Conservation (phyloP, 1,140 invertebrate species). For the Adoxophyes honmai region DNA sequence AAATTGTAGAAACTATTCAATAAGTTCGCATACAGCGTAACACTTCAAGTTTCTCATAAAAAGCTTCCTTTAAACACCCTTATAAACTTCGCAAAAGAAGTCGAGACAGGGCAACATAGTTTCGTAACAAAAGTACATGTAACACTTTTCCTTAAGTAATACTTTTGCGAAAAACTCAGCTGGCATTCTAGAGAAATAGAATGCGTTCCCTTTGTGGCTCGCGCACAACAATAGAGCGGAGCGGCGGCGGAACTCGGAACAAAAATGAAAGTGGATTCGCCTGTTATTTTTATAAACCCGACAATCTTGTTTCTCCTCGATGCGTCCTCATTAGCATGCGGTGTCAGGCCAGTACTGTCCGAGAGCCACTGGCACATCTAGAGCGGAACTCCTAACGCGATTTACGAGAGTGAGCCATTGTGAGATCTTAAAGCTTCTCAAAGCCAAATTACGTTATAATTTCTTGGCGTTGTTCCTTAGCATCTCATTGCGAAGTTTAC, state of each 20-base stretch:
- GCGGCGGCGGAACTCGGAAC: conserved; percentile 48
- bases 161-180: conserved; percentile 29
- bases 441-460: conserved; percentile 23
- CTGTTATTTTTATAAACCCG: conserved; percentile 66
- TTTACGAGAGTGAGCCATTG: conserved; percentile 19
- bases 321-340: conserved; percentile 57
- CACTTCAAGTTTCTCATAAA: too few relatives aligned
- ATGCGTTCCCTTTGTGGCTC: conserved; percentile 39
- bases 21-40: too few relatives aligned
- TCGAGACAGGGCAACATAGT: conserved; percentile 4
- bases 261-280: conserved; percentile 71
- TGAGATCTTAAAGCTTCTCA: conserved; percentile 20
- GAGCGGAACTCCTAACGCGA: conserved; percentile 1
- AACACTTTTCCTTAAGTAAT: conserved; percentile 23
- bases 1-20: too few relatives aligned
- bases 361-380: neutral
- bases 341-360: conserved; percentile 21
- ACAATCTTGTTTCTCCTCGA: conserved; percentile 59
- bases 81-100: conserved; percentile 1
- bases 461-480: conserved; percentile 1
- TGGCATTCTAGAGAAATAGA: conserved; percentile 32
- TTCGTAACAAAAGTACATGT: conserved; percentile 10
- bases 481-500: conserved; percentile 6
- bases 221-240: conserved; percentile 43
- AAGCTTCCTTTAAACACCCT: too few relatives aligned